These are phyloP conservation scores for Archivesica marissinica DNA, from an alignment of 1,140 invertebrate species.

Conservation along the genomic window DNA sequence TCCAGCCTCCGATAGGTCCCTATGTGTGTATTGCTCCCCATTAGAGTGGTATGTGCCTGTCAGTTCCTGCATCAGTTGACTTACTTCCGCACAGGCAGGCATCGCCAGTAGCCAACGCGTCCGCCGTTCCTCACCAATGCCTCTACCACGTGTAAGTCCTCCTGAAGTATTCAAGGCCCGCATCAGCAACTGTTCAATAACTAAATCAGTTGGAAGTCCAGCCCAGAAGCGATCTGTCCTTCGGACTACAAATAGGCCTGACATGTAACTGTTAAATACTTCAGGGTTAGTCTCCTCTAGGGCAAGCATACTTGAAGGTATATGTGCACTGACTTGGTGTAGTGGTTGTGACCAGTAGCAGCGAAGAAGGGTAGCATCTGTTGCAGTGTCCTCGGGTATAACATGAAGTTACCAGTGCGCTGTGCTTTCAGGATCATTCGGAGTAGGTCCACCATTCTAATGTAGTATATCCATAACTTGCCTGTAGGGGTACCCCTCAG, in stretches of 20 bases:
- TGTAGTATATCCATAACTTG: background rate
- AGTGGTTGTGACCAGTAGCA: conserved; percentile 83
- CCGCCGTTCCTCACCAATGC: conserved; percentile 68
- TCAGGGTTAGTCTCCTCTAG: conserved; percentile 65
- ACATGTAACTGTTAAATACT: conserved; percentile 35
- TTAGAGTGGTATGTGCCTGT: conserved; percentile 52
- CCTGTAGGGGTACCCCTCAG: conserved; percentile 64
- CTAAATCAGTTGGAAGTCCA: conserved; percentile 81
- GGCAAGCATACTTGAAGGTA: conserved; percentile 83
- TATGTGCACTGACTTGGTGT: conserved; percentile 85
- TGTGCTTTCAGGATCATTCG: background rate
- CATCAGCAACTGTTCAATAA: conserved; percentile 76
- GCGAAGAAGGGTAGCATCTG: conserved; percentile 83
- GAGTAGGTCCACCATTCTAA: background rate
- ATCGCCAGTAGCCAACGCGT: conserved; percentile 65
- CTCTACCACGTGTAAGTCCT: conserved; percentile 61
- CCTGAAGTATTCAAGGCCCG: conserved; percentile 73
- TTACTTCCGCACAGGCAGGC: conserved; percentile 67
- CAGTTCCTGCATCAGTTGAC: conserved; percentile 66
- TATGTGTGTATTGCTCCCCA: conserved; percentile 72
- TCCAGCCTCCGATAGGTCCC: conserved; percentile 45
- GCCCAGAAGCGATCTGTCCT: conserved; percentile 81
- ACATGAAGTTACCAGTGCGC: background rate
- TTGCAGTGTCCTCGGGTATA: conserved; percentile 62
- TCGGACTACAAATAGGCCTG: conserved; percentile 62